Conservation (phyloP, 2,888 invertebrate genomes). For the Drosophila mimetica region DNA sequence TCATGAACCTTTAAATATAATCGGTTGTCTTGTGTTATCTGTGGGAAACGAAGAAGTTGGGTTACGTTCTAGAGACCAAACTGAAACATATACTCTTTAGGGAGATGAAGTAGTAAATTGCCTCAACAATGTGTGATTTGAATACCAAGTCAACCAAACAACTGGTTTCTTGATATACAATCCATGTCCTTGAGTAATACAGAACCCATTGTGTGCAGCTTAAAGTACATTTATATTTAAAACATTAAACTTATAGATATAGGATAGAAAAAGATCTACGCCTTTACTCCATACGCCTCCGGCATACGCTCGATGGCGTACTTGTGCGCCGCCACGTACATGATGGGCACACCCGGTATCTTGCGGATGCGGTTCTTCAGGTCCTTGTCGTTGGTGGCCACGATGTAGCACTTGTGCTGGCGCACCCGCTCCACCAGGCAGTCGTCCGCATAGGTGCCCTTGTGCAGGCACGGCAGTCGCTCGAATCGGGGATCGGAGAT, state of each 20-base stretch:
- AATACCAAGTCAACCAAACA: no score
- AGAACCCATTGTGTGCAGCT: background rate
- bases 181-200: background rate
- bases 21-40: background rate
- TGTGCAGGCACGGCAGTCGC: slow-evolving; percentile 95
- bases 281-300: slow-evolving; percentile 96
- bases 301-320: slow-evolving; percentile 99
- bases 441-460: slow-evolving; percentile 99
- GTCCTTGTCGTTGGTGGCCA: slow-evolving; percentile 99
- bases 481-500: slow-evolving; percentile 98
- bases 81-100: no score
- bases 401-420: slow-evolving; percentile 99
- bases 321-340: slow-evolving; percentile 96
- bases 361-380: slow-evolving; percentile 97
- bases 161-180: no score
- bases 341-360: slow-evolving; percentile 99
- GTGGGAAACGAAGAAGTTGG: background rate
- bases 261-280: slow-evolving; percentile 56
- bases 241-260: slow-evolving; percentile 26
- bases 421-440: slow-evolving; percentile 97
- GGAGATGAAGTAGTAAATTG: no score
- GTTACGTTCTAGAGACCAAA: no score
- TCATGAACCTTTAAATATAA: slow-evolving; percentile 15
- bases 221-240: slow-evolving; percentile 27
- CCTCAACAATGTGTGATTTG: no score